A percentile compares a stretch with the other conserved stretches of the same genome.
Evolutionary conservation across 2,113 vertebrate species (phyloP).

Genomic region (Aviceda subcristata): DNA sequence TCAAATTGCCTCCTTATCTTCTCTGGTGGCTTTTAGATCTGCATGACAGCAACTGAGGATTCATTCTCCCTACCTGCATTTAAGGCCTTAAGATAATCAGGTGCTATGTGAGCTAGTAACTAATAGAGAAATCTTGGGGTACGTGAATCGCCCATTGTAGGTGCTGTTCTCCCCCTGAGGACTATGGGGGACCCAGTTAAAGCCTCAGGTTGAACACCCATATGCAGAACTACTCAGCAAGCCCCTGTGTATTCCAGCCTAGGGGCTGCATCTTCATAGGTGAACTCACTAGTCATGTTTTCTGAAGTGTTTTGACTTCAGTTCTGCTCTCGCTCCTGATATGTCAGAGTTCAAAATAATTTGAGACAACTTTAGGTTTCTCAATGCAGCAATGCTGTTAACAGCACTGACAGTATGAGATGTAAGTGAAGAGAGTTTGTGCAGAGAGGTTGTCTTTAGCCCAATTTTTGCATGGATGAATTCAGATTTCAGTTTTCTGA

Average conservation of each 20-base stretch:
- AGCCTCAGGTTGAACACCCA: neutral
- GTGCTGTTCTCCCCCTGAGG: neutral
- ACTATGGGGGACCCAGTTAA: neutral
- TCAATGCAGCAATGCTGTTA: neutral
- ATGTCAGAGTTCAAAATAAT: neutral
- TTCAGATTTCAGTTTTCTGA: conserved; percentile 12
- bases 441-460: neutral
- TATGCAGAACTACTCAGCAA: neutral
- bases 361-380: neutral
- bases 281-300: neutral
- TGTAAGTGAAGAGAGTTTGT: neutral
- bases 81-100: neutral
- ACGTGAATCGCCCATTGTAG: neutral
- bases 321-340: neutral
- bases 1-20: neutral
- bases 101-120: neutral
- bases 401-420: neutral
- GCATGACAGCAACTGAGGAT: neutral
- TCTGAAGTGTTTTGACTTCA: neutral
- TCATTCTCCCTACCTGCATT: neutral
- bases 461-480: neutral
- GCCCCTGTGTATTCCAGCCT: neutral
- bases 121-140: neutral
- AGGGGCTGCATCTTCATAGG: neutral
- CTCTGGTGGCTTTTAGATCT: neutral